Base-by-base conservation (phyloP, 2,113 vertebrate species). In the Phalacrocorax brasilianus region DNA sequence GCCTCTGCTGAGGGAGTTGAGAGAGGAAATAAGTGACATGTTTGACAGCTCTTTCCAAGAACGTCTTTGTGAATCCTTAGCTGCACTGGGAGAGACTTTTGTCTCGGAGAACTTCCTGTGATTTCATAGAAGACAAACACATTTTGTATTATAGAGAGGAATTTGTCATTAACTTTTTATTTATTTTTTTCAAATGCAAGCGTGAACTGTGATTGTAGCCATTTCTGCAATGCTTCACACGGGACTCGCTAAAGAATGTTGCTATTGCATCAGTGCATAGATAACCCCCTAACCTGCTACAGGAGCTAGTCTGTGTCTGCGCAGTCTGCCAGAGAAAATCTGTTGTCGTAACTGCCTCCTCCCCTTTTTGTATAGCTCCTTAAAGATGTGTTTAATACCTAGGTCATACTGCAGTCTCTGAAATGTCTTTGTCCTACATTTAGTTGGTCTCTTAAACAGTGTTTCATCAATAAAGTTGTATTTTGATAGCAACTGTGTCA, bases 1-100 rank as follows among this genome's bases (percentile, higher is more conserved):
- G 78, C 88, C 92, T 92, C 95, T 98, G 77, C 98, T 99, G 95
- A 94, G 81, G 78, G 98, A 98, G 42, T 73, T 98, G 19, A 97
- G 95, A 88, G 92, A 98, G 72, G 97, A 97, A 87, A 94, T 98
- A 65, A 95, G 32, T 76, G 92, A 38, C 85, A 83, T 92, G 85
- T 98, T 98, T 97, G 98, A 98, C 77, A 93, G 93, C 91, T 67
- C 65, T 38, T 98, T 98, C 94, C 95, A 98, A 45, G 95, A 95
- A 91, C 94, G 83, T n/a, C 97, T 98, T 66, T 85, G 93, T 93
- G 97, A 97, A 88, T 96, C 96, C 85, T 94, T 98, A 35, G 91
- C 95, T 94, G 97, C 97, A 9, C 61, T 98, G 81, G 98, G 94
- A 95, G 95, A 94, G 80, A 70, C 95, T 19, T 83, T 95, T 71